These are phyloP conservation scores for Coptodon bakossiorum DNA, from an alignment of 2,113 vertebrate species.

Conservation along the genomic window DNA sequence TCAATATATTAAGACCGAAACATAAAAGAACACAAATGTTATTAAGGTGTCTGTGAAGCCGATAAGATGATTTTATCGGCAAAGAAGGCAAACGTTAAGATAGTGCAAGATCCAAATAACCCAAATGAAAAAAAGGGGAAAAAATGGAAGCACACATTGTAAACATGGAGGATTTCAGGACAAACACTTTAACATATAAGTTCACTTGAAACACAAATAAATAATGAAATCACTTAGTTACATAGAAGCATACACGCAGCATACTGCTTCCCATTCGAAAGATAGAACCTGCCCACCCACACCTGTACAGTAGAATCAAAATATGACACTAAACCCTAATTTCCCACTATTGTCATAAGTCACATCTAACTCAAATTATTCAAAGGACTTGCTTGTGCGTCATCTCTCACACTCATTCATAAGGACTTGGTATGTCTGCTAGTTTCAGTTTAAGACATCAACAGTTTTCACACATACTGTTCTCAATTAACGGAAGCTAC, in stretches of 20 bases:
- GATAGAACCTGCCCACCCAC: background rate
- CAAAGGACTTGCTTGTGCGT: background rate
- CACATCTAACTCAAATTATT: background rate
- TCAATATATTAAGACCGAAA: background rate
- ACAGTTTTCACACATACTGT: background rate
- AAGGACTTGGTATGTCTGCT: background rate
- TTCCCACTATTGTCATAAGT: background rate
- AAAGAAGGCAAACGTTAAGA: slow-evolving; percentile 3
- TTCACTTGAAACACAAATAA: slow-evolving; percentile 65
- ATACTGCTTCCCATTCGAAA: slow-evolving; percentile 39
- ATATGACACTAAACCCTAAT: background rate
- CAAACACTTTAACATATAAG: slow-evolving; percentile 35
- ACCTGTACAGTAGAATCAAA: background rate
- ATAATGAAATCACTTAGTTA: slow-evolving; percentile 13
- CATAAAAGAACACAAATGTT: background rate
- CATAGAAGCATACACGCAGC: slow-evolving; percentile 1
- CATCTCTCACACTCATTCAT: background rate
- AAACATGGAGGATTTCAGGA: slow-evolving; percentile 41
- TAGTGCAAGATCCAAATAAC: background rate
- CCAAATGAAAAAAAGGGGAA: background rate
- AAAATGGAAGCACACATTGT: slow-evolving; percentile 16
- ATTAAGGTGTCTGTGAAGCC: slow-evolving; percentile 1
- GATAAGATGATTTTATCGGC: background rate
- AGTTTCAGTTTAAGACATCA: background rate
- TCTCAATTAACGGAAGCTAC: background rate